phyloP scores from a whole-genome alignment of 2,888 invertebrate genomes.

The Mycalesis mineus region DNA sequence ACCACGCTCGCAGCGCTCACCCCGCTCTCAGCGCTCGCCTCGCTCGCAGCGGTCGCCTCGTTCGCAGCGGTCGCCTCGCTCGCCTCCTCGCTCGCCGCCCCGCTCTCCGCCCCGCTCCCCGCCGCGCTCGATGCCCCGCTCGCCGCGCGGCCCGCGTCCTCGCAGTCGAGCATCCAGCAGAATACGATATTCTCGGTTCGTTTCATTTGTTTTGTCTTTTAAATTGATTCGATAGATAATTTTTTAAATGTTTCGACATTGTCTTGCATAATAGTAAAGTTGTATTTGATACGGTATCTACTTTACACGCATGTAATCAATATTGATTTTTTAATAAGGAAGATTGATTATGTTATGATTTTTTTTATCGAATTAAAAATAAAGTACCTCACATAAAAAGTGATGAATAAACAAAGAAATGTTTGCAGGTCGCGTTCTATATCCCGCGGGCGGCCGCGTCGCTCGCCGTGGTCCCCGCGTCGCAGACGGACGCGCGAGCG shows the following conservation, averaged over 20 bases:
- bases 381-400: not conserved
- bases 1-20: slow-evolving; percentile 37
- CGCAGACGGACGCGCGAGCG: slow-evolving; percentile 63
- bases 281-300: no score
- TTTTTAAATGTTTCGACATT: slow-evolving; percentile 1
- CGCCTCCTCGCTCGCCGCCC: slow-evolving; percentile 32
- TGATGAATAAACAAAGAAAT: not conserved
- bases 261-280: no score
- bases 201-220: slow-evolving; percentile 26
- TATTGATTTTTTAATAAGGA: no score
- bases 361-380: not conserved
- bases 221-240: slow-evolving; percentile 4
- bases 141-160: slow-evolving; percentile 46
- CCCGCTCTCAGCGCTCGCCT: slow-evolving; percentile 40
- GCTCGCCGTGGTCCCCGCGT: slow-evolving; percentile 68
- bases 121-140: slow-evolving; percentile 41
- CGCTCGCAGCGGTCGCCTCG: slow-evolving; percentile 43
- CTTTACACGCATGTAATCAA: no score
- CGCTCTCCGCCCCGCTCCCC: slow-evolving; percentile 40
- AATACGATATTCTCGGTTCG: slow-evolving; percentile 67
- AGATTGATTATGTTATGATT: no score
- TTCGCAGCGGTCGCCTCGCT: slow-evolving; percentile 33
- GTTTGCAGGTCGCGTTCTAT: slow-evolving; percentile 80
- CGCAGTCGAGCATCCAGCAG: slow-evolving; percentile 59
- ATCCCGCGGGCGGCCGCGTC: slow-evolving; percentile 76